Percentiles rank a stretch among this genome's conserved stretches.
Evolutionary conservation across 2,113 vertebrate species (phyloP).

Genomic region (Atherinomorus stipes): DNA sequence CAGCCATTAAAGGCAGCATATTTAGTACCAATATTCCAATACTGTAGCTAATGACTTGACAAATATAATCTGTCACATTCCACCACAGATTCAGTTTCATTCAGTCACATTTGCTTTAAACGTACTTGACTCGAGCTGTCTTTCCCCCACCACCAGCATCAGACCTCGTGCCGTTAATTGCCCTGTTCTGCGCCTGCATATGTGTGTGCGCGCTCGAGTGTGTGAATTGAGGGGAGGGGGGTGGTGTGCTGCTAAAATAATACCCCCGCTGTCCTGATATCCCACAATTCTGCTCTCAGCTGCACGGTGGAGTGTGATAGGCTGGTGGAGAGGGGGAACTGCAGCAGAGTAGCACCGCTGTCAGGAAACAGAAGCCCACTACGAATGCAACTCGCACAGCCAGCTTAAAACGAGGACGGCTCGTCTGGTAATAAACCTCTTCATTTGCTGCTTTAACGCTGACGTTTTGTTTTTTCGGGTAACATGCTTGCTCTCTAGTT

Average conservation of each 20-base stretch:
- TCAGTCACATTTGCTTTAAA: slow-evolving; percentile 20
- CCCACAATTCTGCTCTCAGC: slow-evolving; percentile 70
- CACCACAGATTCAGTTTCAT: slow-evolving; percentile 29
- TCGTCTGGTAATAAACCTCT: slow-evolving; percentile 64
- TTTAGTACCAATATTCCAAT: not conserved
- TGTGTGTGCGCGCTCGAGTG: not conserved
- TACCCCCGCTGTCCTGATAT: slow-evolving; percentile 65
- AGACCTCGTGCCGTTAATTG: slow-evolving; percentile 47
- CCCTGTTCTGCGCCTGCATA: not conserved
- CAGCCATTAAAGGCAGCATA: not conserved
- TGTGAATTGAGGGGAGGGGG: not conserved
- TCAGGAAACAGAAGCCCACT: slow-evolving; percentile 72
- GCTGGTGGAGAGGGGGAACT: slow-evolving; percentile 64
- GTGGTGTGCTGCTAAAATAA: slow-evolving; percentile 54
- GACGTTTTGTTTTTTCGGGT: not conserved
- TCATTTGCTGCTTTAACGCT: not conserved
- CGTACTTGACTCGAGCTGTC: not conserved
- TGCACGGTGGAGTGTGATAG: slow-evolving; percentile 59
- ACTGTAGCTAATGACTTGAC: not conserved
- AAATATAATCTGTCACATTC: slow-evolving; percentile 23
- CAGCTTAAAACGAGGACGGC: slow-evolving; percentile 53
- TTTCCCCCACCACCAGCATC: slow-evolving; percentile 15
- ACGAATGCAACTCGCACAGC: slow-evolving; percentile 47
- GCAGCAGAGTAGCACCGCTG: slow-evolving; percentile 69
- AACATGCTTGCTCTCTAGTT: not conserved